Evolutionary conservation across 2,113 vertebrate genomes (phyloP).

Genomic region (Festucalex cinctus): DNA sequence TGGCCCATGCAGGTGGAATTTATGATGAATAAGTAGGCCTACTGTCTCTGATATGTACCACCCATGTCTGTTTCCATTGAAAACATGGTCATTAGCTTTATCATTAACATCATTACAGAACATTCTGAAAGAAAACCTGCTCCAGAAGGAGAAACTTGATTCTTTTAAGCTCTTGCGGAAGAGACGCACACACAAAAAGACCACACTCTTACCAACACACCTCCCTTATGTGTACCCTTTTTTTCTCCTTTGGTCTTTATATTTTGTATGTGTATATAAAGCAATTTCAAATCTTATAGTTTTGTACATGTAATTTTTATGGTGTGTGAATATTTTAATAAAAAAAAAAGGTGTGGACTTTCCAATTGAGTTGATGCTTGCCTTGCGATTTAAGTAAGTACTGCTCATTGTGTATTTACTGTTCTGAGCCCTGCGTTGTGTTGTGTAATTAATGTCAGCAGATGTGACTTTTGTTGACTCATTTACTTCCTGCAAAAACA

Average conservation of each 20-base stretch:
- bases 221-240: conserved; percentile 40
- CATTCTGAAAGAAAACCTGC: conserved; percentile 13
- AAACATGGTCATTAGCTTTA: conserved; percentile 12
- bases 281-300: conserved; percentile 82
- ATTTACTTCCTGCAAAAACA: too few species aligned
- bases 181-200: conserved; percentile 6
- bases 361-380: not conserved
- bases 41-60: conserved; percentile 12
- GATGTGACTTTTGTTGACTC: too few species aligned
- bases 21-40: conserved; percentile 9
- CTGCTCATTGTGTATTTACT: not conserved
- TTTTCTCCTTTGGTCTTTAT: conserved; percentile 66
- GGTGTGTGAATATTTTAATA: conserved; percentile 75
- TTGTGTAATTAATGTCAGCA: too few species aligned
- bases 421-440: not conserved
- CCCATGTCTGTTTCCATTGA: conserved; percentile 1
- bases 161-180: conserved; percentile 25
- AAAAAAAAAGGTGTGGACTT: conserved; percentile 51
- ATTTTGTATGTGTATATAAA: conserved; percentile 80
- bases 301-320: conserved; percentile 85
- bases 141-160: conserved; percentile 33
- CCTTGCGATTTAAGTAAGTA: not conserved
- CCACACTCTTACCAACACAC: conserved; percentile 12
- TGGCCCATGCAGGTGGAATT: conserved; percentile 10
- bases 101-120: conserved; percentile 12